These are phyloP conservation scores for Centroberyx gerrardi DNA, from an alignment of 2,797 vertebrate species.

Conservation along the genomic window DNA sequence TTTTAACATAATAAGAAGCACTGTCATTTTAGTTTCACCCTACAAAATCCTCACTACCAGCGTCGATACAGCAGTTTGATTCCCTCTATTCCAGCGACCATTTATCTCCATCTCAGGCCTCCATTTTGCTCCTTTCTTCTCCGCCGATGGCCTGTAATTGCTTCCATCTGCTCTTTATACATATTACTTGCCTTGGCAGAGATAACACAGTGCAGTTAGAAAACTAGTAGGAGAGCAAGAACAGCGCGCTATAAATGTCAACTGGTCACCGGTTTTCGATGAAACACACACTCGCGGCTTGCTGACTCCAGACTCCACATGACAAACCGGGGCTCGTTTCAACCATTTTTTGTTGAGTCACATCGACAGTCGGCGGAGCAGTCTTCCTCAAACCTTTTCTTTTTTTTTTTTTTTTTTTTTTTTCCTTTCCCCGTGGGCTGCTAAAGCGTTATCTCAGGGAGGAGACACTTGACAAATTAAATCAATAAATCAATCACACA, in stretches of 20 bases:
- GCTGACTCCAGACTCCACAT: conserved; percentile 11
- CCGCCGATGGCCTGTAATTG: conserved; percentile 63
- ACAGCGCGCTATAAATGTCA: conserved; percentile 51
- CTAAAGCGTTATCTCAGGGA: conserved; percentile 36
- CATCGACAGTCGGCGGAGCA: conserved; percentile 4
- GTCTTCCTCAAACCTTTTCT: not conserved
- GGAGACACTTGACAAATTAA: conserved; percentile 65
- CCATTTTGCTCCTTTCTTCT: conserved; percentile 65
- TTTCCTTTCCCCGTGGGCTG: not conserved
- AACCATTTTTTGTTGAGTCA: conserved; percentile 34
- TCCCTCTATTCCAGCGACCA: conserved; percentile 52
- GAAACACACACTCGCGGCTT: conserved; percentile 22
- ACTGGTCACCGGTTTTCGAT: not conserved
- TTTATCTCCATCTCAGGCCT: conserved; percentile 68
- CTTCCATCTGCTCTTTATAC: conserved; percentile 63
- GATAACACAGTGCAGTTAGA: conserved; percentile 26
- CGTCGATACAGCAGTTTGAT: conserved; percentile 53
- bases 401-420: not conserved
- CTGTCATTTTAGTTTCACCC: conserved; percentile 62
- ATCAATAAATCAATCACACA: conserved; percentile 66
- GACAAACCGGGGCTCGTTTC: conserved; percentile 2
- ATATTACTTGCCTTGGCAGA: conserved; percentile 46
- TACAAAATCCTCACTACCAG: conserved; percentile 55
- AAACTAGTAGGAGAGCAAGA: conserved; percentile 35
- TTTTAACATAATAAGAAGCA: conserved; percentile 79